Base-by-base conservation (phyloP, 2,113 vertebrate genomes). In the Pluvialis apricaria region DNA sequence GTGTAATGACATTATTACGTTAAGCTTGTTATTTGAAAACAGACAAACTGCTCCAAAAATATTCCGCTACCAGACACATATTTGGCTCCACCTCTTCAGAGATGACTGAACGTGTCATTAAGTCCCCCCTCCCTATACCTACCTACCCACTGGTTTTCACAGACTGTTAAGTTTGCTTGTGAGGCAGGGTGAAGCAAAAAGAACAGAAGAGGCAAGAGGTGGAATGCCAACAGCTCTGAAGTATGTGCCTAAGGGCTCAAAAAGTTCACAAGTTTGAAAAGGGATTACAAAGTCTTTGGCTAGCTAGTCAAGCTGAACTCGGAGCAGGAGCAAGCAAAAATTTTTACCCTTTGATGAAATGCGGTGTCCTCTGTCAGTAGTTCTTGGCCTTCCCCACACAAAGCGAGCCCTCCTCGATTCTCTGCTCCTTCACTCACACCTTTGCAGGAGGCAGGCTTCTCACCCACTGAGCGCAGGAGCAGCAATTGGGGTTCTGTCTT, bases 1-100 rank as follows among this genome's bases (percentile, higher is more conserved):
- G 25, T 32, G 19, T 93, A 91, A 92, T 91, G 65, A 89, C 73
- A 64, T 91, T 93, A 86, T 82, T 94, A 57, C 28, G 82, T 91
- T 94, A 92, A 95, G 51, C 68, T 93, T 75, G 24, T 86, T 94
- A 91, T 69, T 91, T 82, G 88, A 88, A 96, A 94, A 92, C 62
- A 85, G 70, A 91, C 60, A 71, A 95, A 94, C 55, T 82, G 69
- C 40, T 78, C 73, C 83, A 92, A 71, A 97, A 94, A 91, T 57
- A 81, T 87, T 73, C 80, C 85, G 61, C 84, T 92, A 84, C 76
- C 44, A 93, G 85, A 93, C 47, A 75, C 25, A 21, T 15, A 29
- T 86, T 92, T 92, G 68, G 75, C 72, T 91, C 81, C 76, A 44
- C 73, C 64, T 86, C 38, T 78, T 78, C 52, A 42, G 65, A 92